phyloP scores from a whole-genome alignment of 2,888 invertebrate genomes.

The Ochropleura leucogaster region DNA sequence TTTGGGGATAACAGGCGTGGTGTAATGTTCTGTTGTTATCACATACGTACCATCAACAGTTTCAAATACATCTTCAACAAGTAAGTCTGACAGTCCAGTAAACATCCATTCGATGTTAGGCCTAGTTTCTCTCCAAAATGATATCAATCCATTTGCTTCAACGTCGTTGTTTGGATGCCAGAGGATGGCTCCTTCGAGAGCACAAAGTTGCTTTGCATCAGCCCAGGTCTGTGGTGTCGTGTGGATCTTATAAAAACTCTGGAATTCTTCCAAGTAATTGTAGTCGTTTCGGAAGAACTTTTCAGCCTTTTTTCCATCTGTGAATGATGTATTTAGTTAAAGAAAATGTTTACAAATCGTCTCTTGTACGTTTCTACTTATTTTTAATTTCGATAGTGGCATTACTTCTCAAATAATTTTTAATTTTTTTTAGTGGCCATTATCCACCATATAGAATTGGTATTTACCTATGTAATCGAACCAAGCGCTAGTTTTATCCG shows the following conservation, averaged over 20 bases:
- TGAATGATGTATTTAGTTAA: neutral
- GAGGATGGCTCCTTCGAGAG: slow-evolving; percentile 6
- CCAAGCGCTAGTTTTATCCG: neutral
- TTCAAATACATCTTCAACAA: slow-evolving; percentile 26
- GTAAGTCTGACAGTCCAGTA: slow-evolving; percentile 60
- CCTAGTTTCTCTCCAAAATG: slow-evolving; percentile 9
- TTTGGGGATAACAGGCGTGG: neutral
- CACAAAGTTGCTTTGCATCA: slow-evolving; percentile 20
- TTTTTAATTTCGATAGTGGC: neutral
- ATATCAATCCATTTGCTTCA: neutral
- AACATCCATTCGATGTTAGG: neutral
- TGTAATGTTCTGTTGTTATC: neutral
- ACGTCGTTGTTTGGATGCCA: slow-evolving; percentile 7
- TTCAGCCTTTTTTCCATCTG: slow-evolving; percentile 46
- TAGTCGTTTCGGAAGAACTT: slow-evolving; percentile 65
- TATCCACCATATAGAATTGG: neutral
- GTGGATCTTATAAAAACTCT: slow-evolving; percentile 38
- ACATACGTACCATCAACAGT: slow-evolving; percentile 61
- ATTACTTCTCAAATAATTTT: neutral
- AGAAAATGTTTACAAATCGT: neutral
- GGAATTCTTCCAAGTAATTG: slow-evolving; percentile 58
- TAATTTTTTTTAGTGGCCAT: neutral
- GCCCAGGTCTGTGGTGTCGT: neutral
- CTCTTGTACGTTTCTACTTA: neutral
- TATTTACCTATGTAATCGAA: neutral